A percentile compares a stretch with the other conserved stretches of the same genome.
phyloP scores from a whole-genome alignment of 2,797 vertebrate genomes.

The Danio albolineatus region DNA sequence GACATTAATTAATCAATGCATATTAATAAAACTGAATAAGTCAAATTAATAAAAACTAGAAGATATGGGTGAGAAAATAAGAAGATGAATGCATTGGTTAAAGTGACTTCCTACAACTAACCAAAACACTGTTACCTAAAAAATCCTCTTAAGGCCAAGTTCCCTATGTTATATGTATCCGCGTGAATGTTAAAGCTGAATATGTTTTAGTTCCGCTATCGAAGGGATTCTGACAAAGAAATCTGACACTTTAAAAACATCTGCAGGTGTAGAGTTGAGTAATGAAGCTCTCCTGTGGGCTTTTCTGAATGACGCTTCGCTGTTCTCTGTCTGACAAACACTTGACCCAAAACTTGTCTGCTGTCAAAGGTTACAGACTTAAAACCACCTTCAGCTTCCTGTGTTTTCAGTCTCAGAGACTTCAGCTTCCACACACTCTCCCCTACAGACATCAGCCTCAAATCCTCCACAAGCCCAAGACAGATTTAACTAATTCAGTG shows the following conservation, averaged over 20 bases:
- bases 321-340: not conserved
- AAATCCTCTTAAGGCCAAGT: not conserved
- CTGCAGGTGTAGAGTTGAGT: not conserved
- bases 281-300: not conserved
- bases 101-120: too few relatives aligned
- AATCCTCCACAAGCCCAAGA: too few relatives aligned
- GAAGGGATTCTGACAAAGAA: not conserved
- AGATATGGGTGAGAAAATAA: too few relatives aligned
- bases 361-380: conserved; percentile 30
- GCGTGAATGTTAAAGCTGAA: not conserved
- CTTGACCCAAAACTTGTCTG: conserved; percentile 5
- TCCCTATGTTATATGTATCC: not conserved
- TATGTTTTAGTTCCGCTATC: not conserved
- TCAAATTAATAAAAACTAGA: too few relatives aligned
- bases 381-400: not conserved
- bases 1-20: too few relatives aligned
- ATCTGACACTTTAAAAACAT: not conserved
- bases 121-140: too few relatives aligned
- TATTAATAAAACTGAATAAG: too few relatives aligned
- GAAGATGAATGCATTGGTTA: too few relatives aligned
- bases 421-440: not conserved
- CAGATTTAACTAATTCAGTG: too few relatives aligned
- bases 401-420: not conserved
- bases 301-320: not conserved
- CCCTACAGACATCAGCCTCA: too few relatives aligned